Base-by-base conservation (phyloP, 2,888 invertebrate species). In the Caradrina clavipalpis region DNA sequence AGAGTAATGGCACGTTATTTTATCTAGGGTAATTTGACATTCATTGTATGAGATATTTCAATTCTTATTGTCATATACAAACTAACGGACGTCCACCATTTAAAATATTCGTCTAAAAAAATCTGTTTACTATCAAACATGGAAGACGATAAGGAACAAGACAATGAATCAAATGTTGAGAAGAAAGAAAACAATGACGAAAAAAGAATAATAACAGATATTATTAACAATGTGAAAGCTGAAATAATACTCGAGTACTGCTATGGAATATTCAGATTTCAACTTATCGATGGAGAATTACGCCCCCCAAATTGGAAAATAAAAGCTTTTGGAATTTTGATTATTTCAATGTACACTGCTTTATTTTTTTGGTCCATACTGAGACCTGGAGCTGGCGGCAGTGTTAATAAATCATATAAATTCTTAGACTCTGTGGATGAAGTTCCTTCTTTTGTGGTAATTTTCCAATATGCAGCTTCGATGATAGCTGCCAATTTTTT, bases 391-490 rank as follows among this genome's bases (percentile, higher is more conserved):
- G 19, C 19, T 6, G n/a, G 50, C 1, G 15, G 31, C 21, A 31
- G 35, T 2, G 8, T 2, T 35, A 49, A 7, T 19, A 4, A 26
- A 0, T 50, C 22, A 4, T 70, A 55, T 50, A 19, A 72, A 22
- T 51, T 86, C 1, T 71, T 87, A 11, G 80, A 85, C 42, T 65
- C 76, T 7, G 75, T 89, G 21, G 83, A 87, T 0, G 83, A 88
- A 67, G 45, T 90, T 39, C 88, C 88, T 0, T 76, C 84, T 13
- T 45, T 88, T 17, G 79, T 89, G 0, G 84, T 87, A 8, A 67
- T 91, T 3, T 56, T 88, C 15, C 89, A 92, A 71, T 90, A 89
- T 59, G 72, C 85, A 7, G 76, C 85, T 8, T 84, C 87, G 3
- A 76, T 85, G 7, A 66, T 89, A 17, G 72, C 82, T 31, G 77